Evolutionary conservation across 2,888 invertebrate genomes (phyloP), one percentile per base, ranked within the genome.

Genomic region (Bugulina stolonifera): DNA sequence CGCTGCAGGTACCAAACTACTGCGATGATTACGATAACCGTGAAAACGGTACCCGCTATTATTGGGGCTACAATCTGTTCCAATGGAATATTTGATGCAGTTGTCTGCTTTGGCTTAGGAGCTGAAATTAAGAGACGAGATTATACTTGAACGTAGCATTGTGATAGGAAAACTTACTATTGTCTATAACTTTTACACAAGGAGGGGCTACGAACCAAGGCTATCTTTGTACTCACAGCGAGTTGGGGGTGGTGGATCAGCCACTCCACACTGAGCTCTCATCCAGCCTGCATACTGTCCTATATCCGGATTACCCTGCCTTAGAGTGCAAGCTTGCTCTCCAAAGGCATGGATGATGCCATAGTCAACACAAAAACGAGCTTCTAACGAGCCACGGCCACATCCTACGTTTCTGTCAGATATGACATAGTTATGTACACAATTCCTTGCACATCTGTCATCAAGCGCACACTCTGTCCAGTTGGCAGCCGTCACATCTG

Each of bases 361-460:
- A 32, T 64, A 64, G n/a, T 64, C 64, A 18, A 64, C 64, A n/a
- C 64, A 64, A 10, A 64, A n/a, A 27, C 64, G 25, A 32, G 2
- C 27, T 14, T 34, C 64, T 14, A 34, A 10, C 2, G 14, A 14
- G 5, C 32, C 64, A 25, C 64, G 22, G 3, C 32, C 34, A 27
- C 64, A 64, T 14, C 3, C 32, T 22, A 64, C 64, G 5, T 27
- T n/a, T 64, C 64, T 64, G 32, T 32, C 29, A 34, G 64, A 27
- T 14, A 25, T 64, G 10, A 64, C 64, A 32, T 64, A 32, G 3
- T 64, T 64, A n/a, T 2, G n/a, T n/a, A 64, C 64, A 34, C 64
- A 64, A n/a, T 64, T 34, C 18, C 29, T 64, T 3, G 64, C 27
- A 32, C 64, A 64, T 64, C 3, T 5, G 10, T 64, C 64, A n/a